Percentiles rank a stretch among this genome's conserved stretches.
These are phyloP conservation scores for Ictalurus furcatus DNA, from an alignment of 2,113 vertebrate genomes.

Conservation along the genomic window DNA sequence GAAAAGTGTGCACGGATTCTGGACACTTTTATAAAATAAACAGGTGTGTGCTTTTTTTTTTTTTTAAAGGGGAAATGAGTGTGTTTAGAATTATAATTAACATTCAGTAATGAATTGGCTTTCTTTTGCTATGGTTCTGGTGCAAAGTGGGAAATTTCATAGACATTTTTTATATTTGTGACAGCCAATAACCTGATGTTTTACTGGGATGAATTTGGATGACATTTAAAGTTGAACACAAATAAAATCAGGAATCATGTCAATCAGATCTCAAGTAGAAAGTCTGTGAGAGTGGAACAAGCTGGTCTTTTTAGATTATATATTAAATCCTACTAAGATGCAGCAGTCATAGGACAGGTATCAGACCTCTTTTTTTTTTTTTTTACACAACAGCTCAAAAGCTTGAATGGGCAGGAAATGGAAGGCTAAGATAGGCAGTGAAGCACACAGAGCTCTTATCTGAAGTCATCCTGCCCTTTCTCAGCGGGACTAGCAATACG, in stretches of 20 bases:
- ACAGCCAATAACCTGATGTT: not conserved
- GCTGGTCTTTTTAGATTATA: constrained; percentile 30
- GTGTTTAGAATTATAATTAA: not conserved
- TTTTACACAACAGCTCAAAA: constrained; percentile 1
- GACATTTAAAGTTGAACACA: not conserved
- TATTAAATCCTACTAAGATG: constrained; percentile 37
- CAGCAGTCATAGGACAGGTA: not conserved
- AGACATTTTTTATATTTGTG: not conserved
- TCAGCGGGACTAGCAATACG: not conserved
- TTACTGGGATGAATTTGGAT: not conserved
- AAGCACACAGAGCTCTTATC: constrained; percentile 28
- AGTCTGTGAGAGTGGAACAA: not conserved
- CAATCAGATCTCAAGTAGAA: not conserved
- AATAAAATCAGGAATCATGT: not conserved
- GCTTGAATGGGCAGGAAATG: constrained; percentile 27
- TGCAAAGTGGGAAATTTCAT: not conserved
- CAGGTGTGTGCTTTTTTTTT: not conserved
- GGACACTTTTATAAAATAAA: constrained; percentile 3
- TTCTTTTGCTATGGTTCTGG: not conserved
- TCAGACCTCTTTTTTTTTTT: not conserved
- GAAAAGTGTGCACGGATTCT: not conserved
- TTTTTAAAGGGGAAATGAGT: not conserved
- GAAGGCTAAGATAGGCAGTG: constrained; percentile 32
- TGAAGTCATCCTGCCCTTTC: constrained; percentile 25
- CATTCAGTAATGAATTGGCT: not conserved